Percentiles rank a stretch among this genome's conserved stretches.
Evolutionary conservation across 2,888 invertebrate species (phyloP).

Genomic region (Drosophila aldrichi): DNA sequence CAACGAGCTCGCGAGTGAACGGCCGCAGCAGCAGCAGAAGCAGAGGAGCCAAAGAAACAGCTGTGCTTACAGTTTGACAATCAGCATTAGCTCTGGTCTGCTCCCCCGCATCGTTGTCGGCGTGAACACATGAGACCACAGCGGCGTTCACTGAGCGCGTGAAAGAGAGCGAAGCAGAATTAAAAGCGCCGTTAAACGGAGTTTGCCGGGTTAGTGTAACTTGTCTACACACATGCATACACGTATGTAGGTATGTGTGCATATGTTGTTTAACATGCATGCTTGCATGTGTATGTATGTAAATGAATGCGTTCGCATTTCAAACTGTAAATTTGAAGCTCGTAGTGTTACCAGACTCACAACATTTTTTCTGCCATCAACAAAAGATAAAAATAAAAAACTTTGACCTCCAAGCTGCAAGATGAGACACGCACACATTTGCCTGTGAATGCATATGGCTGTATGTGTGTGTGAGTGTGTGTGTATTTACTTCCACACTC

Average conservation of each 20-base stretch:
- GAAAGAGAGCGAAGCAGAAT: slow-evolving; percentile 29
- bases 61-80: slow-evolving; percentile 68
- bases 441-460: not conserved
- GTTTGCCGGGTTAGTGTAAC: slow-evolving; percentile 71
- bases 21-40: slow-evolving; percentile 53
- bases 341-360: slow-evolving; percentile 37
- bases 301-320: slow-evolving; percentile 26
- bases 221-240: slow-evolving; percentile 18
- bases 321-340: slow-evolving; percentile 17
- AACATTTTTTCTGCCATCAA: slow-evolving; percentile 7
- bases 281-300: slow-evolving; percentile 26
- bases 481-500: slow-evolving; percentile 23
- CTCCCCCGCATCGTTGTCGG: slow-evolving; percentile 61
- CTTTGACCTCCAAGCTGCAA: slow-evolving; percentile 65
- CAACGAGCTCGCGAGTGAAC: slow-evolving; percentile 60
- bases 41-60: slow-evolving; percentile 58
- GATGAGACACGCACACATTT: slow-evolving; percentile 27
- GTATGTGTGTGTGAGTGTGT: not conserved
- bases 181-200: slow-evolving; percentile 60
- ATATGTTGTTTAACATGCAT: not conserved
- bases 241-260: not conserved
- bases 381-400: slow-evolving; percentile 23
- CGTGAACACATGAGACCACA: slow-evolving; percentile 56
- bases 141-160: slow-evolving; percentile 18
- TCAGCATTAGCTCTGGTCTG: slow-evolving; percentile 44